Percentiles rank a stretch among this genome's conserved stretches.
Conservation (phyloP, 2,113 vertebrate species). For the Anhinga anhinga region DNA sequence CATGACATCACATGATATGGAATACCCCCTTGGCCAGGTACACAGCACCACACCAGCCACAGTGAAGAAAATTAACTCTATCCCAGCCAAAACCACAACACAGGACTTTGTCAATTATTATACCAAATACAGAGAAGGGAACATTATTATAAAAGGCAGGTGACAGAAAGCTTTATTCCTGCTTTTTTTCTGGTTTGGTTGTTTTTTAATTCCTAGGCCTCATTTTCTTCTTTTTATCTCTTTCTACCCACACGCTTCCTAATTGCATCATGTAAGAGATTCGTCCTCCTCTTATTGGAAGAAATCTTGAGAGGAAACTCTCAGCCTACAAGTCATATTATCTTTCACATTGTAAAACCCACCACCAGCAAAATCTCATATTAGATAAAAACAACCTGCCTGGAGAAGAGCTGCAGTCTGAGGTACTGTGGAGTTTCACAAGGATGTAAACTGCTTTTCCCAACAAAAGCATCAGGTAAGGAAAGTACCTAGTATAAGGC, state of each 20-base stretch:
- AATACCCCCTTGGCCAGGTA: too few relatives aligned
- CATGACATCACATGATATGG: too few relatives aligned
- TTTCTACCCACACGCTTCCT: not conserved
- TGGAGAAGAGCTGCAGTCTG: not conserved
- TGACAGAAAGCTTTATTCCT: not conserved
- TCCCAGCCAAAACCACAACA: too few relatives aligned
- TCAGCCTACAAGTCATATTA: not conserved
- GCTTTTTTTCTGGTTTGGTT: not conserved
- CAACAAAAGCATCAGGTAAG: not conserved
- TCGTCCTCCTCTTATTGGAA: not conserved
- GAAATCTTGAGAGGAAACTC: not conserved
- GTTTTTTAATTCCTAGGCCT: not conserved
- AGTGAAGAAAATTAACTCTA: too few relatives aligned
- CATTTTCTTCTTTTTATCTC: not conserved
- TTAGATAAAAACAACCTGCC: not conserved
- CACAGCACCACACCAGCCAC: too few relatives aligned
- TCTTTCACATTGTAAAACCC: not conserved
- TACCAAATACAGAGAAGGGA: not conserved
- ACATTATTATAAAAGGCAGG: not conserved
- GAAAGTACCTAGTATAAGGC: not conserved
- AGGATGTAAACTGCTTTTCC: not conserved
- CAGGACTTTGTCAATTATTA: not conserved
- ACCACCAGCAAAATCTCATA: not conserved
- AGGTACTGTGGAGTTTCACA: not conserved
- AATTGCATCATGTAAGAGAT: not conserved